Percentiles rank a stretch among this genome's conserved stretches.
These are phyloP conservation scores for Siphlonurus alternatus DNA, from an alignment of 2,888 invertebrate species.

Conservation along the genomic window DNA sequence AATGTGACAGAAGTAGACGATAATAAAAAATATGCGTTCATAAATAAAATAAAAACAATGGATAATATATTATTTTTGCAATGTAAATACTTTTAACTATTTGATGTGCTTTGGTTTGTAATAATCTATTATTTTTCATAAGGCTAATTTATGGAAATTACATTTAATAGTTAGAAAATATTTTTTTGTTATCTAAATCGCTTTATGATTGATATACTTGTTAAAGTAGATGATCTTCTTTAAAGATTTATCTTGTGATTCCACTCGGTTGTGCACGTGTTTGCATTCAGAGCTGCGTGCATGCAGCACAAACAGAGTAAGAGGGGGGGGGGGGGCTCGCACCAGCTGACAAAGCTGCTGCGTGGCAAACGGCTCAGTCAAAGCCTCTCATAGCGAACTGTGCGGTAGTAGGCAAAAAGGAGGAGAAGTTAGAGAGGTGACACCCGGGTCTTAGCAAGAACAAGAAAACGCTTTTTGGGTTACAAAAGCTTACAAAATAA, in stretches of 20 bases:
- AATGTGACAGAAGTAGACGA: too few relatives aligned
- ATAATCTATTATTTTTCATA: neutral
- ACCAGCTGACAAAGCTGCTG: too few relatives aligned
- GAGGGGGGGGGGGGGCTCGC: too few relatives aligned
- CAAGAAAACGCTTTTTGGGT: neutral
- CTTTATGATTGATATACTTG: neutral
- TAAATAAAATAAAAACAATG: too few relatives aligned
- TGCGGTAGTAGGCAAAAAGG: too few relatives aligned
- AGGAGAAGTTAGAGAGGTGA: too few relatives aligned
- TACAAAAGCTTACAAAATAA: neutral
- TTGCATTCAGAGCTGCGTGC: neutral
- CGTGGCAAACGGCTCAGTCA: neutral
- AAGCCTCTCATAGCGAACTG: too few relatives aligned
- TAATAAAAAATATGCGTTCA: too few relatives aligned
- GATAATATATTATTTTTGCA: too few relatives aligned
- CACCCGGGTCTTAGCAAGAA: neutral
- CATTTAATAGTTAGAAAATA: neutral
- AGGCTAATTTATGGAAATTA: neutral
- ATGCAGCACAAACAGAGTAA: neutral
- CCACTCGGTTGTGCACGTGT: neutral
- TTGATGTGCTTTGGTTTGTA: too few relatives aligned
- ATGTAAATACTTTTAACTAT: too few relatives aligned
- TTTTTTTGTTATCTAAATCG: neutral
- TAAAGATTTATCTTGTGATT: neutral
- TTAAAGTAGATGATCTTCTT: neutral